Conservation (phyloP, 2,797 vertebrate genomes). For the Sebastes variabilis region DNA sequence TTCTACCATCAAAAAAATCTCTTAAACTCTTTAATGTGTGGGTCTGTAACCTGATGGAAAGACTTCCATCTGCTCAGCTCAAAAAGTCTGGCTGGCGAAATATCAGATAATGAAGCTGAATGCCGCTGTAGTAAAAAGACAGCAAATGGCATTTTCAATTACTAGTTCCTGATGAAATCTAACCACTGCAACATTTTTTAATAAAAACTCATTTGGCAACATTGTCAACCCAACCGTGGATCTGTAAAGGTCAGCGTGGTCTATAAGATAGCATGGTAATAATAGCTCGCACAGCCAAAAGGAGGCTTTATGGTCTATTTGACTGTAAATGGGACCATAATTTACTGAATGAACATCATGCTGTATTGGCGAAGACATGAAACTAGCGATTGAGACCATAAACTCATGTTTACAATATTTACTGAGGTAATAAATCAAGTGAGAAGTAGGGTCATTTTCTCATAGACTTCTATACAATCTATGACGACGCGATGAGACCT, state of each 20-base stretch:
- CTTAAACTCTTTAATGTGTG: not conserved
- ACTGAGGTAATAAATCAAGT: no score
- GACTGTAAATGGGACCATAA: no score
- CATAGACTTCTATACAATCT: no score
- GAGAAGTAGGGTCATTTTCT: no score
- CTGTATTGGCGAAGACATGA: no score
- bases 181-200: not conserved
- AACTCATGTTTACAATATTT: no score
- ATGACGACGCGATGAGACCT: no score
- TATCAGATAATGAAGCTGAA: conserved; percentile 27
- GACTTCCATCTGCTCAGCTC: conserved; percentile 4
- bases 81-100: not conserved
- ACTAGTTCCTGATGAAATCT: not conserved
- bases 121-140: not conserved
- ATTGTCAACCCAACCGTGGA: not conserved
- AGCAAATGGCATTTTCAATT: conserved; percentile 25
- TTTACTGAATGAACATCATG: no score
- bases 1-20: not conserved
- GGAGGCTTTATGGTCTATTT: not conserved
- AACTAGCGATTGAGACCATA: no score
- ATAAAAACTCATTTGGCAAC: not conserved
- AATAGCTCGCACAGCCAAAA: not conserved
- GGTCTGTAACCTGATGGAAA: not conserved
- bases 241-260: not conserved
- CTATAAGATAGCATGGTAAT: not conserved